Percentiles rank a stretch among this genome's conserved stretches.
Evolutionary conservation across 1,140 invertebrate species (phyloP).

Genomic region (Caenorhabditis remanei): DNA sequence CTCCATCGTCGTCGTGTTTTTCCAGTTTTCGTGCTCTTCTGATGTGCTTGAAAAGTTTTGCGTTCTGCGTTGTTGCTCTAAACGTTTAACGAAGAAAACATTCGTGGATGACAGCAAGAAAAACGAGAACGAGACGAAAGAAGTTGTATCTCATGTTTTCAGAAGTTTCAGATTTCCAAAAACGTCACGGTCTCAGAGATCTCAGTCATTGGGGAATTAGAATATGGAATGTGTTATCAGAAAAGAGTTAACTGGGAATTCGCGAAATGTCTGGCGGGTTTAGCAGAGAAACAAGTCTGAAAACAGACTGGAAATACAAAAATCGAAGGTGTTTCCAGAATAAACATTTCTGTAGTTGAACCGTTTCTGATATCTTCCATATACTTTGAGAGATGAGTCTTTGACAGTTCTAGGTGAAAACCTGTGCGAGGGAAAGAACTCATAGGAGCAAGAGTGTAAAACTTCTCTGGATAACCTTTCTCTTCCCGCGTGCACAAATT

Average conservation of each 20-base stretch:
- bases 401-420: no score
- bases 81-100: slow-evolving; percentile 50
- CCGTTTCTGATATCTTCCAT: no score
- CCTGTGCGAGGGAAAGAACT: no score
- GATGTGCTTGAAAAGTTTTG: slow-evolving; percentile 47
- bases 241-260: neutral
- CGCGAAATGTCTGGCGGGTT: neutral
- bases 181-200: slow-evolving; percentile 15
- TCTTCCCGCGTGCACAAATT: no score
- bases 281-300: no score
- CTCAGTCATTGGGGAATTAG: neutral
- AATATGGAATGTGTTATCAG: neutral
- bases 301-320: no score
- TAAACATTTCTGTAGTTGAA: no score
- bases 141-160: slow-evolving; percentile 37
- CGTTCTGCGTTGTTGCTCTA: neutral
- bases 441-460: no score
- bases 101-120: slow-evolving; percentile 9
- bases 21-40: slow-evolving; percentile 36
- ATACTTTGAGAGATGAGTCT: no score
- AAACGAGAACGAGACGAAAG: neutral
- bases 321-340: no score
- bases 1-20: slow-evolving; percentile 36
- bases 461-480: no score
- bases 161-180: slow-evolving; percentile 40